Base-by-base conservation (phyloP, 2,888 invertebrate genomes). In the Clepsis dumicolana region DNA sequence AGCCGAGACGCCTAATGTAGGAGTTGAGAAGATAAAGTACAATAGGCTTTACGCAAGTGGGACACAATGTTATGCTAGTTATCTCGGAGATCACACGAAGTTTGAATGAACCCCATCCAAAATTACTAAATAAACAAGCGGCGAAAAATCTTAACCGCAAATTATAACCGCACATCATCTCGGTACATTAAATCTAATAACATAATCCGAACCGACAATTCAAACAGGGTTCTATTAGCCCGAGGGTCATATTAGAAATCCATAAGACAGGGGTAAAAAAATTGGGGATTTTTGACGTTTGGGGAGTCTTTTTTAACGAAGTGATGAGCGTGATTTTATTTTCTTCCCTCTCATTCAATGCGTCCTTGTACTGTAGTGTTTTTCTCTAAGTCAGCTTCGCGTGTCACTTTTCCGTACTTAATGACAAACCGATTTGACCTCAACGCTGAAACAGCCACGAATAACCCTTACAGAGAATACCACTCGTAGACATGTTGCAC, bases 241-340 rank as follows among this genome's bases (percentile, higher is more conserved):
- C 80, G 71, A 77, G 75, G 83, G 84, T 75, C 76, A 77, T 73
- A 78, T 74, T 73, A 77, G 73, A 79, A 80, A 77, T 80, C 81
- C 72, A 82, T 81, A 77, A 78, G 75, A 75, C 75, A 76, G 69
- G 64, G 79, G 77, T 74, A 78, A 75, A 76, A 71, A 71, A 71
- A 71, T 66, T 65, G 70, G 72, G 64, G 73, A 50, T 21, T 48
- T 48, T 48, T 48, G 48, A 48, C 48, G 21, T 48, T 3, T 44
- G 44, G 8, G 18, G 3, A 18, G 38, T 7, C 16, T 18, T 44
- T 18, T 44, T 44, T 48, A n/a, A n/a, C n/a, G 12, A 52, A 4
- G 7, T 12, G 12, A 24, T 50, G 24, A 10, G 21, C 21, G 8
- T 21, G n/a, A n/a, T n/a, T n/a, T n/a, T n/a, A n/a, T n/a, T n/a